These are phyloP conservation scores for Philonicus albiceps DNA, from an alignment of 2,888 invertebrate genomes.

Conservation along the genomic window DNA sequence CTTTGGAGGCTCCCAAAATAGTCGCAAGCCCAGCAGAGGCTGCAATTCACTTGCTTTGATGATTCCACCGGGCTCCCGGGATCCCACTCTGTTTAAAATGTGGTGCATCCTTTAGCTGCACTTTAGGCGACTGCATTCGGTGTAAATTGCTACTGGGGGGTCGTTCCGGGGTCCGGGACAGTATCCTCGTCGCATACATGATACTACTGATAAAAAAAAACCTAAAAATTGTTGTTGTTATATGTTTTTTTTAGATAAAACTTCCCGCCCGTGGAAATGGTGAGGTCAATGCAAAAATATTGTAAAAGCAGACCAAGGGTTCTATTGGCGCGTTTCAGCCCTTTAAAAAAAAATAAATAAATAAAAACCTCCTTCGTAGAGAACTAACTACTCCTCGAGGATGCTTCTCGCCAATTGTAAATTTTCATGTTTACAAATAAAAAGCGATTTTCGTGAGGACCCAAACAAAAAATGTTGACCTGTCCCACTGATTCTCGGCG, in stretches of 20 bases:
- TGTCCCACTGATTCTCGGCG: neutral
- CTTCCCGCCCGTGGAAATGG: neutral
- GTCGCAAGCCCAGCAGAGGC: neutral
- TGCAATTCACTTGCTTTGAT: slow-evolving; percentile 7
- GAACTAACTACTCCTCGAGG: neutral
- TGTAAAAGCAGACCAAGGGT: neutral
- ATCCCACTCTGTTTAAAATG: neutral
- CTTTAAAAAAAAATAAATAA: too few species aligned
- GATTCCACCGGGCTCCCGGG: neutral
- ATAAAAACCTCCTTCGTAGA: neutral
- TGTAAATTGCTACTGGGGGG: slow-evolving; percentile 1
- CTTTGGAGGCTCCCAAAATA: neutral
- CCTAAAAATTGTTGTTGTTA: neutral
- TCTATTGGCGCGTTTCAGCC: neutral
- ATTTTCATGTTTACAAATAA: slow-evolving; percentile 15
- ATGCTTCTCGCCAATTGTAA: neutral
- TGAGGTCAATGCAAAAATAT: neutral
- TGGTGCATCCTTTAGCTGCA: neutral
- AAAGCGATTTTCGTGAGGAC: neutral
- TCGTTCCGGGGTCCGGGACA: neutral
- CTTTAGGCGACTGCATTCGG: neutral
- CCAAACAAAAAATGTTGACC: neutral
- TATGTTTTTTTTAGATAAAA: neutral
- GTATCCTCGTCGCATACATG: neutral
- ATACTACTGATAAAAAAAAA: neutral